Base-by-base conservation (phyloP, 2,888 invertebrate species). In the Steinernema scapterisci region DNA sequence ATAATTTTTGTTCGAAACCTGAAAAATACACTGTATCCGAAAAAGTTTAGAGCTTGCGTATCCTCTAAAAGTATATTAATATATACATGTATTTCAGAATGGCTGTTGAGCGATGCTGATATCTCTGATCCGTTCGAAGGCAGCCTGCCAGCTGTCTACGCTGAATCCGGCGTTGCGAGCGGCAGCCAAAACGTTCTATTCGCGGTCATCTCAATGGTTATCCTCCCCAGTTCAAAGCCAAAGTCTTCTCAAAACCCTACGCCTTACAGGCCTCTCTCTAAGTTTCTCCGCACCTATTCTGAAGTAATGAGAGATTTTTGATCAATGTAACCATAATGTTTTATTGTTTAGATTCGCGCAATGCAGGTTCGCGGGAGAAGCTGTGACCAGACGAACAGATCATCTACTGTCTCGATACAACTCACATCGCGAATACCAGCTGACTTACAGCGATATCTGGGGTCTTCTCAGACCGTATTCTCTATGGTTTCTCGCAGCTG, bases 401-500 rank as follows among this genome's bases (percentile, higher is more conserved):
- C 63, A 63, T 63, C 16, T 63, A 27, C 27, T 70, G 44, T 45
- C 38, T 70, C 38, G 27, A n/a, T 45, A 46, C 45, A 7, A 31
- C 13, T n/a, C 23, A 21, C 19, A 74, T 27, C 23, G 21, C 38
- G 27, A 25, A 43, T 45, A 52, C 25, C 19, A 16, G 25, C 45
- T 79, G n/a, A 81, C 75, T 1, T 81, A 73, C 73, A 43, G 70
- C 25, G 85, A 85, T 44, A 45, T 85, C 6, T 85, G 82, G 82
- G 27, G 54, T 19, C 73, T 85, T 5, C 77, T 85, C 9, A 77
- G 74, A 63, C 83, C 85, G 9, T 85, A 83, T 70, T 77, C 84
- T 46, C 83, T 80, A 46, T 86, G 83, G 82, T 80, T 86, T 51
- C 51, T 86, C 9, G 80, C 79, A 0, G 86, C 86, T 0, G 78